Conservation (phyloP, 2,888 invertebrate genomes). For the Athalia rosae region DNA sequence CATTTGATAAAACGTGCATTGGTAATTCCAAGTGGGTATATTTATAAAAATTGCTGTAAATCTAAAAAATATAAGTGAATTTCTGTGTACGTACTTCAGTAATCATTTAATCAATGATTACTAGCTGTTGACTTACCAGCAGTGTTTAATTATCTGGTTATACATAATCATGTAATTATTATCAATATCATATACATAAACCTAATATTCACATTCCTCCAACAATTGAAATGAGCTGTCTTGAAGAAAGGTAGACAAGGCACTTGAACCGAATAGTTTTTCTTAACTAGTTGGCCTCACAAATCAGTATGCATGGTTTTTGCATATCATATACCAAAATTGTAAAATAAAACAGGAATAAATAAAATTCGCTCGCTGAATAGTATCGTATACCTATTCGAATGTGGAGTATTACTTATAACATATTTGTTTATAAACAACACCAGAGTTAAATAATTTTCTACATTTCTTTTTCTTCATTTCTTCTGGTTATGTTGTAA, state of each 20-base stretch:
- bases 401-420: constrained; percentile 33
- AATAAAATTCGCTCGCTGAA: constrained; percentile 55
- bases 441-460: constrained; percentile 12
- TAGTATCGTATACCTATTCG: constrained; percentile 54
- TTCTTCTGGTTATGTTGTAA: background rate
- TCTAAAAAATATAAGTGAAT: constrained; percentile 72
- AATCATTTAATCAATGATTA: constrained; percentile 49
- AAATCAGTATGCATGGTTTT: constrained; percentile 56
- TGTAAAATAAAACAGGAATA: constrained; percentile 50
- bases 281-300: constrained; percentile 71
- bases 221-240: constrained; percentile 73
- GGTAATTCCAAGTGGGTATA: constrained; percentile 67
- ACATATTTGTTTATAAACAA: constrained; percentile 30
- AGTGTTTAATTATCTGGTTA: constrained; percentile 49
- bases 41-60: constrained; percentile 72
- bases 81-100: constrained; percentile 48
- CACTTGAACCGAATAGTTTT: constrained; percentile 71
- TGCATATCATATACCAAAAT: constrained; percentile 58
- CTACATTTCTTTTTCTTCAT: background rate
- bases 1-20: constrained; percentile 40
- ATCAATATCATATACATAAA: constrained; percentile 55
- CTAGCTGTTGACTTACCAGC: constrained; percentile 48
- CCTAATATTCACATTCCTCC: constrained; percentile 72
- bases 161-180: constrained; percentile 51
- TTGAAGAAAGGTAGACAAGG: constrained; percentile 72